A percentile compares a stretch with the other conserved stretches of the same genome.
Evolutionary conservation across 2,797 vertebrate species (phyloP).

Genomic region (Setipinna tenuifilis): DNA sequence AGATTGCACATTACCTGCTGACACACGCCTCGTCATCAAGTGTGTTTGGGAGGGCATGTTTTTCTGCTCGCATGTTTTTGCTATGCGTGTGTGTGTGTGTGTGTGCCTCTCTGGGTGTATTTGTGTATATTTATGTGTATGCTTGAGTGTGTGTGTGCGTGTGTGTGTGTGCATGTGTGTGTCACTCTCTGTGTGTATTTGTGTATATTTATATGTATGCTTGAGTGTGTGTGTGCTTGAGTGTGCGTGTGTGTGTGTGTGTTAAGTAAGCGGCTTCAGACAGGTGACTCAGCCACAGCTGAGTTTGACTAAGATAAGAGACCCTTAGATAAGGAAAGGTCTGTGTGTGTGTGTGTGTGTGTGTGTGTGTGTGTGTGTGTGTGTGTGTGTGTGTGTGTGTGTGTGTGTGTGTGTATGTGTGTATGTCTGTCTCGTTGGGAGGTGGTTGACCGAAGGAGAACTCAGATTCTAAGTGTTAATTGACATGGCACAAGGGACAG

Average conservation of each 20-base stretch:
- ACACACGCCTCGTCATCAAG: too few species aligned
- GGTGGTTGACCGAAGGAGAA: not conserved
- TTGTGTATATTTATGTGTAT: not conserved
- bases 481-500: not conserved
- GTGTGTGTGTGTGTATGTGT: not conserved
- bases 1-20: too few species aligned
- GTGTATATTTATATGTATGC: too few species aligned
- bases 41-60: too few species aligned
- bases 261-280: not conserved
- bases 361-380: not conserved
- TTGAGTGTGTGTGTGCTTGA: too few species aligned
- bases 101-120: not conserved
- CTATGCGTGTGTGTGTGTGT: not conserved
- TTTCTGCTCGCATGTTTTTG: too few species aligned
- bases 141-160: not conserved
- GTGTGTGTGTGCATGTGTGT: not conserved
- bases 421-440: not conserved
- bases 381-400: not conserved
- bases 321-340: too few species aligned
- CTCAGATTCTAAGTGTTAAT: not conserved
- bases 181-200: not conserved
- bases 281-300: not conserved
- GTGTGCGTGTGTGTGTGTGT: not conserved
- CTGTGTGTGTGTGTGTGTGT: not conserved
- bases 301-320: slow-evolving; percentile 22